Base-by-base conservation (phyloP, 2,797 vertebrate genomes). In the Eupleurogrammus muticus region DNA sequence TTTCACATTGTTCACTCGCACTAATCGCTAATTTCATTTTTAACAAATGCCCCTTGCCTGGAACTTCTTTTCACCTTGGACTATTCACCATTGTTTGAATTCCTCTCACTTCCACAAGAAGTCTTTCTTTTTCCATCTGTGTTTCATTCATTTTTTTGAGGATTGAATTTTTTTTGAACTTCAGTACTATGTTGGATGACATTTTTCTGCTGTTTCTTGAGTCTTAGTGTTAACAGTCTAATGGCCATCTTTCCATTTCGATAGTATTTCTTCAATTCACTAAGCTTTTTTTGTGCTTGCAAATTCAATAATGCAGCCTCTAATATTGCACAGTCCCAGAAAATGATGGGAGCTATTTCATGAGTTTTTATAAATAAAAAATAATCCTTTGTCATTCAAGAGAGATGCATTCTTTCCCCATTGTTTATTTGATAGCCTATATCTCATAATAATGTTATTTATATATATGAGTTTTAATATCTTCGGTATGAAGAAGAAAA, bases 321-420 rank as follows among this genome's bases (percentile, higher is more conserved):
- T 51, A 2, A 74, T 50, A 5, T 63, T 71, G 52, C 57, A 38
- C 60, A 70, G 2, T 79, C 72, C 69, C 66, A 79, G 5, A 76
- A 4, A 3, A 16, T 66, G 0, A 65, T 17, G 0, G 75, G 58
- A 1, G 28, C 28, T 34, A 28, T 28, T 28, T 28, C 28, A 0
- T 68, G 35, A 2, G 21, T 40, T 50, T 1, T 38, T 1, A 72
- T 8, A 12, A 58, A 57, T 1, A 5, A 2, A 7, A 12, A 5
- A 14, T n/a, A 56, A 55, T 28, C 40, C 51, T 9, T 62, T 65
- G 28, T 80, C 24, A 14, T 73, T 52, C 28, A 28, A 28, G 28
- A 3, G 66, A 2, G 54, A 47, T 19, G 57, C 3, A 23, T 58
- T 34, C 0, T 7, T 0, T 36, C 32, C 19, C 38, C 55, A 64